Evolutionary conservation across 2,113 vertebrate species (phyloP).

Genomic region (Oncorhynchus clarkii): DNA sequence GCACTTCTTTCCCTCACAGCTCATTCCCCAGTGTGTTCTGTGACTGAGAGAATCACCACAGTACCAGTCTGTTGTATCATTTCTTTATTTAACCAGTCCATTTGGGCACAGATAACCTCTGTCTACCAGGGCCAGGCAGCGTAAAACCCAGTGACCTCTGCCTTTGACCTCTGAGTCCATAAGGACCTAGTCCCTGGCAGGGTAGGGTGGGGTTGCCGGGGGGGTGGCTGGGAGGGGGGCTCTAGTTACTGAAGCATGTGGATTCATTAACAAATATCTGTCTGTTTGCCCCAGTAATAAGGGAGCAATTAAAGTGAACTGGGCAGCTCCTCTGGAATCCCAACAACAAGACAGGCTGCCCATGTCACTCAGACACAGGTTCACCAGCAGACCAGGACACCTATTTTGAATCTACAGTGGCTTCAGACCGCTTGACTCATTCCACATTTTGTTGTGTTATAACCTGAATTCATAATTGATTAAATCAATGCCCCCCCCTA

Average conservation of each 20-base stretch:
- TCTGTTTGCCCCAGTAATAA: constrained; percentile 76
- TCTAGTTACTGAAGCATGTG: constrained; percentile 67
- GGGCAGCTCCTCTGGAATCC: constrained; percentile 54
- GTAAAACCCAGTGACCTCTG: constrained; percentile 70
- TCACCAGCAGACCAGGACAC: constrained; percentile 57
- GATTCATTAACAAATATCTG: constrained; percentile 80
- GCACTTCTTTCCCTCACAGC: too few relatives aligned
- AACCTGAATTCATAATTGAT: too few relatives aligned
- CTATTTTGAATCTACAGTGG: background rate
- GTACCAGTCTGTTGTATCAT: constrained; percentile 30
- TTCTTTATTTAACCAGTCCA: constrained; percentile 66
- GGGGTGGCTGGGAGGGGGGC: constrained; percentile 33
- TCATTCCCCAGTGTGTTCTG: background rate
- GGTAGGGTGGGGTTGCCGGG: constrained; percentile 37
- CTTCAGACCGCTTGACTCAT: constrained; percentile 10
- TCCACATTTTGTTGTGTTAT: too few relatives aligned
- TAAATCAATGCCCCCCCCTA: too few relatives aligned
- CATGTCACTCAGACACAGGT: constrained; percentile 70
- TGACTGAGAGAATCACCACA: background rate
- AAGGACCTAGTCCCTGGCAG: constrained; percentile 40
- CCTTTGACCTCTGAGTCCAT: constrained; percentile 68
- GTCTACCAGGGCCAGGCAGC: constrained; percentile 61
- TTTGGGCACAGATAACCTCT: constrained; percentile 74
- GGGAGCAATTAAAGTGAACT: constrained; percentile 62
- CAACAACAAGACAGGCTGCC: constrained; percentile 55